Conservation (phyloP, 1,140 invertebrate species). For the Heliothis subflexa region DNA sequence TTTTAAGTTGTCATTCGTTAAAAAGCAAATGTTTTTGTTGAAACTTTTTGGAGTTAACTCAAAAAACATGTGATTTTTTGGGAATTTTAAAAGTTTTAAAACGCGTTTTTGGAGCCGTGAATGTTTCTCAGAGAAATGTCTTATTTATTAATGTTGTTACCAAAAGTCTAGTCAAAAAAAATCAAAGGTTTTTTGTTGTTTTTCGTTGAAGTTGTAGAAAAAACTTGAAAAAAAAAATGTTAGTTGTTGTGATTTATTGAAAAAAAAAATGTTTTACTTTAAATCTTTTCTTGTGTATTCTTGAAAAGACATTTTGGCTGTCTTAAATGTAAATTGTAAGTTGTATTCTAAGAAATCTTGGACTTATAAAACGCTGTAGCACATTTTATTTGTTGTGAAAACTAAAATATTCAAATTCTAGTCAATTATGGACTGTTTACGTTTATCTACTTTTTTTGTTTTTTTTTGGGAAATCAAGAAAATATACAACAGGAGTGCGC, state of each 20-base stretch:
- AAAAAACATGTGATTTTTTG: slow-evolving; percentile 8
- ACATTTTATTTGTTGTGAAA: background rate
- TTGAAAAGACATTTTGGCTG: background rate
- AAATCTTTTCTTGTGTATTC: background rate
- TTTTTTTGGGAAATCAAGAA: slow-evolving; percentile 1
- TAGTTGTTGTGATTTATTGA: background rate
- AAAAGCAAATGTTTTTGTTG: background rate
- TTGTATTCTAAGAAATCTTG: background rate
- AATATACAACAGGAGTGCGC: slow-evolving; percentile 20
- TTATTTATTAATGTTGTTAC: slow-evolving; percentile 10
- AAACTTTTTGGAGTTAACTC: background rate
- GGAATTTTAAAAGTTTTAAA: slow-evolving; percentile 26
- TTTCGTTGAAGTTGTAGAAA: background rate
- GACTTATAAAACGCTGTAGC: background rate
- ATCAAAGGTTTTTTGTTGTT: slow-evolving; percentile 11
- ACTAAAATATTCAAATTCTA: slow-evolving; percentile 36
- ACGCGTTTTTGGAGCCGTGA: slow-evolving; percentile 6
- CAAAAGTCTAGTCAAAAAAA: slow-evolving; percentile 17
- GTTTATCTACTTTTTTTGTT: background rate
- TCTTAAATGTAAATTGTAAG: slow-evolving; percentile 8
- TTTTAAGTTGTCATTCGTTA: background rate
- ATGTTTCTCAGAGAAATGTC: slow-evolving; percentile 17
- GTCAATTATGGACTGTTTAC: slow-evolving; percentile 47
- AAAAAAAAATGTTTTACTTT: slow-evolving; percentile 8
- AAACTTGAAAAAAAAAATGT: slow-evolving; percentile 15